Percentiles rank a stretch among this genome's conserved stretches.
Conservation (phyloP, 2,113 vertebrate genomes). For the Neogale vison region DNA sequence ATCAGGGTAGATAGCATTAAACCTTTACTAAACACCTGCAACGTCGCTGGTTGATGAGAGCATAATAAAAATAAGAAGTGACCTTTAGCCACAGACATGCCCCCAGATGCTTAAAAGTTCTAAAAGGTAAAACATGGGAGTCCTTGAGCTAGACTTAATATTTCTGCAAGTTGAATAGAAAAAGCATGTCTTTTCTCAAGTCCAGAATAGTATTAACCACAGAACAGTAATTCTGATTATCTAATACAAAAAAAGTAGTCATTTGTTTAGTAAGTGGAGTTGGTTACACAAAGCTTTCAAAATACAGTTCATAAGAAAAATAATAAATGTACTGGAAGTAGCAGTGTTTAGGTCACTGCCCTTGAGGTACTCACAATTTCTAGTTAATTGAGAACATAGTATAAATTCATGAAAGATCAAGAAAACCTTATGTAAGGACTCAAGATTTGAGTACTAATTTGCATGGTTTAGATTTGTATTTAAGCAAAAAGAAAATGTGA, state of each 20-base stretch:
- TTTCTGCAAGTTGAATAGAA: background rate
- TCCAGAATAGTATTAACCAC: background rate
- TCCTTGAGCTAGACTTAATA: background rate
- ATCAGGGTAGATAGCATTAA: background rate
- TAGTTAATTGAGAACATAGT: background rate
- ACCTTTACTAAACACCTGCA: background rate
- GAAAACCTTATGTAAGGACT: background rate
- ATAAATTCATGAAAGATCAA: background rate
- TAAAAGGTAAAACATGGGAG: background rate
- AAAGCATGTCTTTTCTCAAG: background rate
- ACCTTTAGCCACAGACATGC: background rate
- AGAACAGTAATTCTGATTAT: background rate
- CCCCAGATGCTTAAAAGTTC: background rate
- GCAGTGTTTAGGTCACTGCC: background rate
- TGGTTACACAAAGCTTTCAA: background rate
- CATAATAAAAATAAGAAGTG: background rate
- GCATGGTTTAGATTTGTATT: background rate
- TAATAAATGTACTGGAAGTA: background rate
- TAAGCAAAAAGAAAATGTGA: background rate
- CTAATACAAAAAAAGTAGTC: background rate
- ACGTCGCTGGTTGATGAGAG: background rate
- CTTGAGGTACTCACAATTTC: background rate
- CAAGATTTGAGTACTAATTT: background rate
- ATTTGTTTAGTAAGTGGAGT: background rate
- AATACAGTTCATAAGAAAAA: background rate